Evolutionary conservation across 2,113 vertebrate genomes (phyloP), one percentile per base, ranked within the genome.

Genomic region (Ursus arctos): DNA sequence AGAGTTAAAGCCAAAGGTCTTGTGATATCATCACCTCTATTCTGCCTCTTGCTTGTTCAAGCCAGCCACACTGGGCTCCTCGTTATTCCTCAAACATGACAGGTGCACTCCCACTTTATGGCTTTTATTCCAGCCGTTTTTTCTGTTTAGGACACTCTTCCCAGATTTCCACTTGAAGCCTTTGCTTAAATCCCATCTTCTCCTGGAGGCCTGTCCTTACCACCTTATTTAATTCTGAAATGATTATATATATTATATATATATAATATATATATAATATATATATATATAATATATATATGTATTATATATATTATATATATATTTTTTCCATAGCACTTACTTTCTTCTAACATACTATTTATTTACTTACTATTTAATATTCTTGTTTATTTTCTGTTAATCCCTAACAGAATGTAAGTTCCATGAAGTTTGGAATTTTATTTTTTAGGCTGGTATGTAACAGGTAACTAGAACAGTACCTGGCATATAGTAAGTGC

Each of bases 301-400:
- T 36, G 36, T 36, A 36, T 36, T 36, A 36, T 36, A 36, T 36
- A 36, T 36, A 40, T 40, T 40, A 40, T 40, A 40, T 40, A 40
- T 12, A 26, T 63, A 4, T 26, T 51, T 61, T 14, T 0, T 1
- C 9, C 6, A 22, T 67, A 59, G n/a, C 24, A 55, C 16, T 31
- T 26, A 95, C 14, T 77, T 51, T 43, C 53, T 94, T 95, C 51
- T 84, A 80, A 31, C 22, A 61, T 86, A 65, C 36, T 84, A 61
- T 53, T 86, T 55, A 79, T 86, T 95, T 84, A 55, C 28, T 95
- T 40, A 13, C 94, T 67, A 67, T 67, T 67, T 33, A 94, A 61
- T 79, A 65, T 55, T 80, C 24, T 43, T 91, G 3, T 76, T 93
- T 90, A 47, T 87, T 91, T 97, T 80, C 87, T n/a, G 4, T 72